Evolutionary conservation across 1,140 invertebrate species (phyloP), one percentile per base, ranked within the genome.

Genomic region (Brachionus plicatilis): DNA sequence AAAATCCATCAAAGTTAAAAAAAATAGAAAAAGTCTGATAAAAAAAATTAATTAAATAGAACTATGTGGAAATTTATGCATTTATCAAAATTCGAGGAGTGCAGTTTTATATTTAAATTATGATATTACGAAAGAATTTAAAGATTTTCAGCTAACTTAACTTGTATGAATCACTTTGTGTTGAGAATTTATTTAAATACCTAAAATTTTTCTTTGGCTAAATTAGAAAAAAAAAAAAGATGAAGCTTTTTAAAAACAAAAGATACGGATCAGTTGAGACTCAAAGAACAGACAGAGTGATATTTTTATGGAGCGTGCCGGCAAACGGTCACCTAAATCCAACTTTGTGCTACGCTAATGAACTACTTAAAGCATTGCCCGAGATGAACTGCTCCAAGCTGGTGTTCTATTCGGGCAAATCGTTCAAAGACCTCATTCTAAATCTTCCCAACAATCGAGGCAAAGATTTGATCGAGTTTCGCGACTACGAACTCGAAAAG

Each of bases 291-390:
- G 45, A 76, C 6, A 47, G 72, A 76, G 41, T 43, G 4, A 82
- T 82, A 29, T 82, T 65, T 82, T 41, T 82, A 47, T 82, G 79
- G 79, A 82, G 79, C 53, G 79, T 82, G 12, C 79, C 79, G 14
- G 79, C 79, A 29, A 82, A 82, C 9, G 79, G 79, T 45, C 79
- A 82, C 41, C 43, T 82, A 7, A 82, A 82, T 68, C 79, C 79
- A 68, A 82, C 79, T 14, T 29, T 82, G 24, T 82, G 79, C 53
- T 82, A 45, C 9, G 65, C 53, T 3, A 82, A 82, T 82, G 37
- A 82, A 29, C 24, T 82, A 11, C 5, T 82, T 41, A 41, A 41
- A 60, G 43, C 33, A 3, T 37, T 82, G 24, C 37, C 37, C 37
- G 79, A 82, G 2, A 82, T 82, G 79, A 60, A 82, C 17, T 43